A percentile compares a stretch with the other conserved stretches of the same genome.
phyloP scores from a whole-genome alignment of 2,888 invertebrate genomes.

The Sinelater perroti region DNA sequence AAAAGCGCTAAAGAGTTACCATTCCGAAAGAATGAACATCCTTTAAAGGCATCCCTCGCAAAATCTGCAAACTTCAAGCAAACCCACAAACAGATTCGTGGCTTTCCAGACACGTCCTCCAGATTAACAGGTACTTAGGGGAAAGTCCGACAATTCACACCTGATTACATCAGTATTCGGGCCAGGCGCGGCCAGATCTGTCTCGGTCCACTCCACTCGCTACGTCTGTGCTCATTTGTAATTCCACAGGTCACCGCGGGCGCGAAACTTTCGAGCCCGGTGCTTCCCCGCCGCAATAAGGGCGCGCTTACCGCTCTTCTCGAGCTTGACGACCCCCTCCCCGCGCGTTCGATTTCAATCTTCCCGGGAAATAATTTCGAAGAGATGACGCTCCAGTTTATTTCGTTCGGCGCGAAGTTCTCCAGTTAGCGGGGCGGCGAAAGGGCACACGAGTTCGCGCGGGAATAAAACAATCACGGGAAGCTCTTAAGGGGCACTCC shows the following conservation, averaged over 20 bases:
- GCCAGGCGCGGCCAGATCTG: constrained; percentile 52
- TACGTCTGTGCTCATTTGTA: constrained; percentile 54
- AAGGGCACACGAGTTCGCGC: neutral
- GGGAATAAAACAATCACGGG: constrained; percentile 18
- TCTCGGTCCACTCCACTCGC: constrained; percentile 51
- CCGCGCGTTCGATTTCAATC: neutral
- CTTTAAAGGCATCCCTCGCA: no score
- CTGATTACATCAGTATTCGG: constrained; percentile 58
- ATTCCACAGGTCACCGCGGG: constrained; percentile 46
- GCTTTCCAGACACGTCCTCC: constrained; percentile 30
- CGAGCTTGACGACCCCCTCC: constrained; percentile 19
- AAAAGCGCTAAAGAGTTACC: no score
- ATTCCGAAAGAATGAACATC: no score
- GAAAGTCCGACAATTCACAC: constrained; percentile 47
- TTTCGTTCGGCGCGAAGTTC: no score
- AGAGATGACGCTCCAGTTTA: neutral
- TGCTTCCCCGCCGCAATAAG: constrained; percentile 43
- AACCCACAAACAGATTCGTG: constrained; percentile 12
- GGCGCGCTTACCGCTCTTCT: constrained; percentile 42
- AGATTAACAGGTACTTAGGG: constrained; percentile 55
- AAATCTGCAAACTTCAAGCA: neutral
- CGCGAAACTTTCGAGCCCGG: constrained; percentile 42
- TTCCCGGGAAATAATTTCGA: neutral
- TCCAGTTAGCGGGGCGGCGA: no score
- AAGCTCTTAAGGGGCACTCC: constrained; percentile 36